Base-by-base conservation (phyloP, 2,113 vertebrate species). In the Calyptomena viridis region DNA sequence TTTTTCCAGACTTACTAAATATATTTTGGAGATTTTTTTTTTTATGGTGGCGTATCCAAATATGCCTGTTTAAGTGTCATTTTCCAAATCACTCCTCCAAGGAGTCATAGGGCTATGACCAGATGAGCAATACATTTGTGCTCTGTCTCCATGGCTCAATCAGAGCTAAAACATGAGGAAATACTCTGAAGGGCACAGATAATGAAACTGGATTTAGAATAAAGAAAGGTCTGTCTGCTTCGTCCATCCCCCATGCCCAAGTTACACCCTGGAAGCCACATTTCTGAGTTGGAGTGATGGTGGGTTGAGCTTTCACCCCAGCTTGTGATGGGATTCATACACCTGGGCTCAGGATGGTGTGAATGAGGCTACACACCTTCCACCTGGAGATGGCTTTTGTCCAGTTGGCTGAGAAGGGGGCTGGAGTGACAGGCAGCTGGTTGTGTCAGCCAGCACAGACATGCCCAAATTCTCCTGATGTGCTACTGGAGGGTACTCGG, bases 341-440 rank as follows among this genome's bases (percentile, higher is more conserved):
- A 30, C 13, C 33, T 5, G 6, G 40, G 50, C 86, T 86, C 42
- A 23, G 76, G 28, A 31, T 5, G 22, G 68, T 55, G 72, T 66
- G 84, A 67, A 76, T 2, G 1, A 87, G 69, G 73, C 89, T 64
- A 2, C 47, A 10, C 47, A 66, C 81, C 72, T 50, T 94, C 39
- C 7, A 6, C 22, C 60, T 86, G 80, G 80, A 89, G 83, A 56
- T 94, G 93, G 83, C 88, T 94, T 84, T 50, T 92, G 83, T 58
- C 85, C 90, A 93, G 75, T 56, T 77, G 88, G n/a, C 80, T 84
- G 83, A 44, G 83, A 92, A 84, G 80, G 89, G 87, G 93, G 33
- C 83, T 92, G 91, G 46, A 55, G 66, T 95, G 91, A 71, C 91
- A 89, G 23, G 80, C 73, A 93, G 76, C 93, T 84, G 64, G 89